Evolutionary conservation across 2,113 vertebrate genomes (phyloP).

Genomic region (Morphnarchus princeps): DNA sequence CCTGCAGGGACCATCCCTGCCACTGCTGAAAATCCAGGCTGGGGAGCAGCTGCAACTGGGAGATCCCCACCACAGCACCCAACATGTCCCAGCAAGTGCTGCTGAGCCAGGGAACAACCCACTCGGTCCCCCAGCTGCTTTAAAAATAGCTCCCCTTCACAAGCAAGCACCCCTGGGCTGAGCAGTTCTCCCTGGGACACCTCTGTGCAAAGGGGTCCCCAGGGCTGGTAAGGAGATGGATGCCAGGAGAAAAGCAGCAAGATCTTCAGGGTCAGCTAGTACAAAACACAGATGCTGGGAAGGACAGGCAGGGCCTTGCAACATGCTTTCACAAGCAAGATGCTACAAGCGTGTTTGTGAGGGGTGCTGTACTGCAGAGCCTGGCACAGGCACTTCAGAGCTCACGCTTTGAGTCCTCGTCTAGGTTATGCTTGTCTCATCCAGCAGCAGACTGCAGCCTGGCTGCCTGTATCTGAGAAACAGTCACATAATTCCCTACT

Average conservation of each 20-base stretch:
- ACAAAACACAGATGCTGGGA: not conserved
- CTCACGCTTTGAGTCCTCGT: not conserved
- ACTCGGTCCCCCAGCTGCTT: not conserved
- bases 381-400: fast-evolving
- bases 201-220: not conserved
- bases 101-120: not conserved
- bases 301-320: not conserved
- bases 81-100: slow-evolving; percentile 28
- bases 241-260: not conserved
- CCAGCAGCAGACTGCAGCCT: not conserved
- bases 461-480: not conserved
- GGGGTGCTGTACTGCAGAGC: not conserved
- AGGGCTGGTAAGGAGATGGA: not conserved
- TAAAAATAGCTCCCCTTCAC: not conserved
- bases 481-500: not conserved
- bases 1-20: not conserved
- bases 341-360: too few species aligned
- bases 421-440: not conserved
- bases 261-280: not conserved
- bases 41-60: slow-evolving; percentile 15
- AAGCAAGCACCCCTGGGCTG: not conserved
- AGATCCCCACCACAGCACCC: not conserved
- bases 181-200: fast-evolving
- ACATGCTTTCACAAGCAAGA: fast-evolving
- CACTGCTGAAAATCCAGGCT: not conserved